Base-by-base conservation (phyloP, 2,888 invertebrate genomes). In the Phymatocera aterrima region DNA sequence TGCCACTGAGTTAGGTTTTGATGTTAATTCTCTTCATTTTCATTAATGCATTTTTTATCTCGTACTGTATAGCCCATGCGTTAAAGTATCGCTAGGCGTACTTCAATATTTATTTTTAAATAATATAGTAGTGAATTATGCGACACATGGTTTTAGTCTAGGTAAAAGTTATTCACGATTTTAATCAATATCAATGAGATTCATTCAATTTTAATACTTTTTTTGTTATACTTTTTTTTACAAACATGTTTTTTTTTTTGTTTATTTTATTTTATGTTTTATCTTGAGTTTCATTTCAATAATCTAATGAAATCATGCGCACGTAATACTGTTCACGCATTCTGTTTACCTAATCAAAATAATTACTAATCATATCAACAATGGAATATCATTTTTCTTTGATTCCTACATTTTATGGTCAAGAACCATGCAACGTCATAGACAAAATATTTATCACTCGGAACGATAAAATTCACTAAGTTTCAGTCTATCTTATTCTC, bases 291-390 rank as follows among this genome's bases (percentile, higher is more conserved):
- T 24, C 28, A 24, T 46, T 68, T 68, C n/a, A 12, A 24, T 6
- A 24, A 28, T 68, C 12, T 24, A 68, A 46, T 68, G 6, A 24
- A 68, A 28, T 48, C 28, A 31, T 72, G 5, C 1, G n/a, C 8
- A 48, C 12, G 12, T 12, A n/a, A 51, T 72, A 34, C 43, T 18
- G 28, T 28, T 24, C 10, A 43, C n/a, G n/a, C n/a, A 68, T 43
- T 46, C 15, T 21, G 24, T 68, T 43, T 18, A 21, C 48, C 18
- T 72, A 21, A 51, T 72, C 51, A 51, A 72, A 72, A 34, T 34
- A 72, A 21, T 28, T 51, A 34, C 51, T 18, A 31, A 51, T 40
- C 15, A 51, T 72, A 1, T 18, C n/a, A 18, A 28, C 6, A 34
- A 24, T 21, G 18, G n/a, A n/a, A n/a, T 51, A 6, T 51, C 31